Evolutionary conservation across 2,797 vertebrate genomes (phyloP).

Genomic region (Silurus aristotelis): DNA sequence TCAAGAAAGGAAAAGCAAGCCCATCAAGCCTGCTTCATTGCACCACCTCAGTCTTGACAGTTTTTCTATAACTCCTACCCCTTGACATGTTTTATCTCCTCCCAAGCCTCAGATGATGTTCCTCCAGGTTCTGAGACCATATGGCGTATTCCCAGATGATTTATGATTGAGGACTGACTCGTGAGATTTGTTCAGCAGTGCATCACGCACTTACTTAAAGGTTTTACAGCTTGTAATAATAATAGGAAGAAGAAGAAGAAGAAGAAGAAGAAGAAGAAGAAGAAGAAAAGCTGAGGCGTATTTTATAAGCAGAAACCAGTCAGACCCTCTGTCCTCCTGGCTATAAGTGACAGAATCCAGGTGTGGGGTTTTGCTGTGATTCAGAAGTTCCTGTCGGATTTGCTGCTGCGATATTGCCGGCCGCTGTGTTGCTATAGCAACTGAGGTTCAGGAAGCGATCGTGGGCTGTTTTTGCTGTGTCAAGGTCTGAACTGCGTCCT

Average conservation of each 20-base stretch:
- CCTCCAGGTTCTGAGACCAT: neutral
- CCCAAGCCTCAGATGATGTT: neutral
- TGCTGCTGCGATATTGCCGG: neutral
- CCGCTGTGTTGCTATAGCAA: constrained; percentile 74
- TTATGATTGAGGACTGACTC: neutral
- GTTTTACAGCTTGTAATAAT: neutral
- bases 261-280: too few species aligned
- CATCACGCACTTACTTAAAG: neutral
- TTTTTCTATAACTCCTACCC: too few species aligned
- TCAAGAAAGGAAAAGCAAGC: neutral
- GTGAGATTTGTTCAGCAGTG: neutral
- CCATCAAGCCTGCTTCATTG: neutral
- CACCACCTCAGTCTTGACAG: neutral
- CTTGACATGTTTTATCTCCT: neutral
- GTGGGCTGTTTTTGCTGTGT: constrained; percentile 67
- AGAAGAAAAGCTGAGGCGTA: too few species aligned
- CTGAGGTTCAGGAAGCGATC: constrained; percentile 70
- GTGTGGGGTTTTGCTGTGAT: neutral
- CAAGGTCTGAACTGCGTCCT: constrained; percentile 69
- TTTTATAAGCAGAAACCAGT: neutral
- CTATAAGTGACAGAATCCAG: neutral
- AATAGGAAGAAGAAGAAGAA: neutral
- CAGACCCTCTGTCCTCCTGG: too few species aligned
- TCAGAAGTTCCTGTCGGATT: neutral
- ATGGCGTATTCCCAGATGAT: neutral